A percentile compares a stretch with the other conserved stretches of the same genome.
Conservation (phyloP, 1,140 invertebrate species). For the Papilio aristodemus region DNA sequence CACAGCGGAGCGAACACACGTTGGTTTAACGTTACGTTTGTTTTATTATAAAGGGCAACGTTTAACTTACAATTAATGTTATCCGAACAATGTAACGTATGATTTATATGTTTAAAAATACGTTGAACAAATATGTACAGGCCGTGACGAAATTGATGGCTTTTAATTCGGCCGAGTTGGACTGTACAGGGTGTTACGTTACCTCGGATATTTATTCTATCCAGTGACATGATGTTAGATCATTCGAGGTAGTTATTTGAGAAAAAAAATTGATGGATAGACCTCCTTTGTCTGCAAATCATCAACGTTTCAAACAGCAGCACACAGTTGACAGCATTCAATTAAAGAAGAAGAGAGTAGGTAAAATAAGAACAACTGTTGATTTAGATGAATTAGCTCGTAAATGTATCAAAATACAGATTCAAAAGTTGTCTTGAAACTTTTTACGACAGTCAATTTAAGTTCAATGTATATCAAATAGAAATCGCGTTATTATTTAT, state of each 20-base stretch:
- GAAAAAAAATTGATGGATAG: neutral
- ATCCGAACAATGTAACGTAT: conserved; percentile 14
- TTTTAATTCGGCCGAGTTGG: neutral
- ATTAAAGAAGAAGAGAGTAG: no score
- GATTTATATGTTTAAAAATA: conserved; percentile 13
- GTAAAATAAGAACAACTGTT: no score
- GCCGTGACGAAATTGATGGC: neutral
- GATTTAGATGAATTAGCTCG: no score
- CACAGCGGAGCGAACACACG: neutral
- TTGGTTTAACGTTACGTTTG: conserved; percentile 6
- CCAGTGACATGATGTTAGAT: neutral
- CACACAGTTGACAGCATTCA: no score
- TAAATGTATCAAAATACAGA: no score
- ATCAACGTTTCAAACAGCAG: no score
- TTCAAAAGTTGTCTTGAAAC: no score
- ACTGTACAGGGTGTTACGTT: neutral
- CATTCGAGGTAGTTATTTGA: neutral
- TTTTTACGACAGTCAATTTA: no score
- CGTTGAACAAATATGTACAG: neutral
- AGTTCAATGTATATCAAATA: no score
- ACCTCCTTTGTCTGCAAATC: no score
- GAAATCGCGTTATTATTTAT: no score
- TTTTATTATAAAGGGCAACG: conserved; percentile 17
- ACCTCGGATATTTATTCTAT: neutral
- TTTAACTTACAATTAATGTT: conserved; percentile 24